Evolutionary conservation across 1,140 invertebrate species (phyloP).

Genomic region (Parapsyche elsis): DNA sequence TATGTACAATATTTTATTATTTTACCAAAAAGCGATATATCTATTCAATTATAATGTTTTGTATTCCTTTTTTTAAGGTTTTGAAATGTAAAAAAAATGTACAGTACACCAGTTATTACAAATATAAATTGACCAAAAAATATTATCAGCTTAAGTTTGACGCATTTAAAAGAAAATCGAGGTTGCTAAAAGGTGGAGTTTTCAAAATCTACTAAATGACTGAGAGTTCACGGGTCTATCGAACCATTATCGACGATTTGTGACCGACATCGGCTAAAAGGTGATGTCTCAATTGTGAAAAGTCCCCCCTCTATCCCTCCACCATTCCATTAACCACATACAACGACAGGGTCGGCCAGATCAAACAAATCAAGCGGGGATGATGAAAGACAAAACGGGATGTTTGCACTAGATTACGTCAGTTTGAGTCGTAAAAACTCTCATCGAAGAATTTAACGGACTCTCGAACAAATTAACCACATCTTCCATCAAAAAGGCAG

Average conservation of each 20-base stretch:
- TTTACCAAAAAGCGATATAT: no score
- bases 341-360: background rate
- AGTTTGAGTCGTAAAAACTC: background rate
- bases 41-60: no score
- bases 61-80: no score
- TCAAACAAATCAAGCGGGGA: slow-evolving; percentile 13
- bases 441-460: no score
- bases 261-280: slow-evolving; percentile 28
- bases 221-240: slow-evolving; percentile 26
- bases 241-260: slow-evolving; percentile 42
- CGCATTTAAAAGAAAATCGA: no score
- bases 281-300: slow-evolving; percentile 46
- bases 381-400: slow-evolving; percentile 13
- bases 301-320: background rate
- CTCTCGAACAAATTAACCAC: no score
- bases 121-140: no score
- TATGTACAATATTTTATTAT: no score
- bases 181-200: background rate
- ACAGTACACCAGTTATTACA: no score
- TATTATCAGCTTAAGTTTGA: no score
- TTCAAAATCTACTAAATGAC: slow-evolving; percentile 41
- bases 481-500: no score
- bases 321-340: background rate
- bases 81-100: no score
- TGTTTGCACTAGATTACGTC: slow-evolving; percentile 13